These are phyloP conservation scores for Fistularia tabacaria DNA, from an alignment of 2,797 vertebrate genomes.

Conservation along the genomic window DNA sequence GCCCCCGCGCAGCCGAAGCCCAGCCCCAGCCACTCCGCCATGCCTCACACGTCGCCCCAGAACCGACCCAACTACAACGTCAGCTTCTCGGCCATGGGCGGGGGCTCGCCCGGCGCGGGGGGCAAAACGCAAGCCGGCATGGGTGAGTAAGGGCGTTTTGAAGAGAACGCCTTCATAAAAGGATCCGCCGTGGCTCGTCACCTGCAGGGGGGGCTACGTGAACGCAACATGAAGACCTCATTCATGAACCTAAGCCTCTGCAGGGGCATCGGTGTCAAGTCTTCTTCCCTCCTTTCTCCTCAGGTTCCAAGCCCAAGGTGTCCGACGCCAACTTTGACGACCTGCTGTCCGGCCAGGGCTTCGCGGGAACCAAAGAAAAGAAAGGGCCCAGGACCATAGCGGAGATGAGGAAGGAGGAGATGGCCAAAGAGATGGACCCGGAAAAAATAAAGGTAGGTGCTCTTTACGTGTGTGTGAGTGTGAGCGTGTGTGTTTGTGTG, in stretches of 20 bases:
- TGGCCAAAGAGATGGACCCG: constrained; percentile 99
- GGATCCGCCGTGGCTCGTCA: no score
- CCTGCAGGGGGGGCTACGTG: no score
- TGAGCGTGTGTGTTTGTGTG: no score
- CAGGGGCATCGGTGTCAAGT: neutral
- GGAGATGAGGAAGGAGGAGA: constrained; percentile 99
- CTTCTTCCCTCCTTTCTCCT: constrained; percentile 8
- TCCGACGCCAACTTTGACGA: constrained; percentile 90
- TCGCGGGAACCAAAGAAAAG: constrained; percentile 90
- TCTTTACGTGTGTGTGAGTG: neutral
- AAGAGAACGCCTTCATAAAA: no score
- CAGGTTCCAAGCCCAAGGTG: constrained; percentile 86
- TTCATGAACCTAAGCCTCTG: neutral
- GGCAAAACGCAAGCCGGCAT: constrained; percentile 74
- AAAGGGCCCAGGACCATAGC: constrained; percentile 96
- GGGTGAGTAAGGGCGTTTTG: constrained; percentile 69
- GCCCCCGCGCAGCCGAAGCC: constrained; percentile 61
- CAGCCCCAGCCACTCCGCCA: constrained; percentile 72
- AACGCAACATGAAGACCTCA: no score
- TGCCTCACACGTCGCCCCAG: constrained; percentile 88
- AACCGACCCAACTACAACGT: constrained; percentile 96
- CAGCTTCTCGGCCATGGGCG: constrained; percentile 84
- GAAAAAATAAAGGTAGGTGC: constrained; percentile 90
- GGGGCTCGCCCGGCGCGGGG: constrained; percentile 73
- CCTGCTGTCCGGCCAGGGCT: constrained; percentile 91